Base-by-base conservation (phyloP, 2,797 vertebrate genomes). In the Orestias chungarensis region DNA sequence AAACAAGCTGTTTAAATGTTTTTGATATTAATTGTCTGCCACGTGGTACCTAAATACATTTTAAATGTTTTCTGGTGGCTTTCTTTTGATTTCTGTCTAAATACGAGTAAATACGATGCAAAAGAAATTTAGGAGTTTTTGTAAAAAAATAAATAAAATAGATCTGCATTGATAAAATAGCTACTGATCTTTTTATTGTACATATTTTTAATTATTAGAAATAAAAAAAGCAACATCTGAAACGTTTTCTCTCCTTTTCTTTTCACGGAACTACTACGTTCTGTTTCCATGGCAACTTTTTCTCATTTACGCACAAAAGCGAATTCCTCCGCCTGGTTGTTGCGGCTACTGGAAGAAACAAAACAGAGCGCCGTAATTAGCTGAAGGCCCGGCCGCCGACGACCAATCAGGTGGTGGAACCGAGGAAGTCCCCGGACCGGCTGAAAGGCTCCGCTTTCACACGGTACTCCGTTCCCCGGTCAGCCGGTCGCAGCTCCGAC, bases 361-460 rank as follows among this genome's bases (percentile, higher is more conserved):
- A 25, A 62, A 11, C 18, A 40, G 23, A 62, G 23, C 35, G n/a
- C 20, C 70, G 81, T 80, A 75, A 83, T 82, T 55, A 86, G 69
- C 68, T 74, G n/a, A 71, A 76, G 71, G 77, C 61, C 29, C 52
- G 14, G 1, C 40, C 52, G 23, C 73, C 55, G 43, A 52, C 71
- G 77, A 75, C 92, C 92, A 93, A 92, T 92, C 88, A 90, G 79
- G 73, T 23, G 57, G 55, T 75, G 80, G 89, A 88, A 83, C 84
- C 89, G 87, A 90, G 88, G 86, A 84, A 47, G 86, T 38, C 55
- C 74, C 76, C 23, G 76, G 69, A 75, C 74, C 81, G 80, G 79
- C 43, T 31, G 64, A 14, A n/a, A n/a, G 35, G 35, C 35, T 80
- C 78, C 80, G 76, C 83, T 84, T 74, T 73, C 76, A 59, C 80